Evolutionary conservation across 2,888 invertebrate genomes (phyloP), one percentile per base, ranked within the genome.

Genomic region (Abscondita cerata): DNA sequence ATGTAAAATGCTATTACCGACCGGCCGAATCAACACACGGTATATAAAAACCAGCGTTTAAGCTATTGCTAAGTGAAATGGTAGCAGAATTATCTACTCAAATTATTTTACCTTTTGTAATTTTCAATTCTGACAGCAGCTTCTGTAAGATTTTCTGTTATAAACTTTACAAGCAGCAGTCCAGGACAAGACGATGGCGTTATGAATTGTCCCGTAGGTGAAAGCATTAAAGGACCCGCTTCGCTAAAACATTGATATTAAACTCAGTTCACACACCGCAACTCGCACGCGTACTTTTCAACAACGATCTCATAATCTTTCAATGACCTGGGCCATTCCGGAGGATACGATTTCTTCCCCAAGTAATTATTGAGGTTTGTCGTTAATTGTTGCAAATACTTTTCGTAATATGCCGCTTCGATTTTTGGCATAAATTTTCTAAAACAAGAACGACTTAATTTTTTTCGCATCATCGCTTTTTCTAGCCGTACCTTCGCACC

Each of bases 351-450:
- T 69, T 85, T 81, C 46, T 81, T 80, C 36, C 88, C 87, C 55
- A 87, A 83, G 75, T 87, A 89, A 79, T 95, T 93, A 15, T 92
- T 90, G 18, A 97, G 83, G 0, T 93, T 89, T 0, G 96, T 95
- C 1, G 93, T 93, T 52, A 97, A 82, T 75, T 92, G 91, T 56
- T 89, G 85, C 34, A 97, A 82, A 76, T 96, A 90, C 61, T 86
- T 86, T 76, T 95, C 94, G 80, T 96, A 96, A 70, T 91, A 89
- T 47, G 88, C 87, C 0, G 93, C 96, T 78, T 95, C 89, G 59
- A 95, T 89, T 81, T 93, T 93, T 0, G 94, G 95, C 88, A 94
- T 93, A 78, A 94, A 95, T 81, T 95, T 95, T 76, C 95, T 89
- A 79, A 68, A 84, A 82, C 36, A 52, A 41, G 33, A 48, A 31